Base-by-base conservation (phyloP, 2,113 vertebrate species). In the Regulus satrapa region DNA sequence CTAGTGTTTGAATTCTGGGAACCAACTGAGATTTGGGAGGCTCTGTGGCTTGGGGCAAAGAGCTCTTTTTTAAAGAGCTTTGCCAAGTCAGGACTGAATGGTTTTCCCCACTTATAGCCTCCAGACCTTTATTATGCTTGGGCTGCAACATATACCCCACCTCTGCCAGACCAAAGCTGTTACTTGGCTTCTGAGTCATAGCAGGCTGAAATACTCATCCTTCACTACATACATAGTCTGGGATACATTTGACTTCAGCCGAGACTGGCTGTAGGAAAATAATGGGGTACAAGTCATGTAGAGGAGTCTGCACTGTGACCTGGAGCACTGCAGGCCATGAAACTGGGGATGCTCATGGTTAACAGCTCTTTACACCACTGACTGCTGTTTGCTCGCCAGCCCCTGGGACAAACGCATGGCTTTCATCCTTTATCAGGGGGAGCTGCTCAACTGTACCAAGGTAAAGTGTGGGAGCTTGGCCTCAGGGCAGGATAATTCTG, bases 101-200 rank as follows among this genome's bases (percentile, higher is more conserved):
- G 89, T 97, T 96, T 97, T 88, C 76, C 95, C 96, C 96, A 92
- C 90, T 96, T 86, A 94, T 29, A 95, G 91, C 94, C 88, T 97
- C 92, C 88, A 88, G 96, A 85, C 40, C 62, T 96, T 97, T 96
- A 96, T 96, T 97, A 96, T 96, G 71, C 79, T 96, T 96, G 88
- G 92, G 94, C 80, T 97, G 91, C 88, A 92, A 74, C 45, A 72
- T 80, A 85, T 28, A 79, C 74, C 75, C 94, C 68, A 86, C 74
- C 84, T 91, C 90, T 19, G 24, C 83, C 83, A 97, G 84, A 92
- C 92, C 88, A 69, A 84, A 85, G 73, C 62, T 95, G 80, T 91
- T 95, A 52, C 89, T 96, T 94, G 66, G 48, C 91, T 41, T 86
- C 43, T 96, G 96, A 97, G 86, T 97, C 97, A 96, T 1, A 77